Conservation (phyloP, 2,797 vertebrate species). For the Acrocephalus scirpaceus region DNA sequence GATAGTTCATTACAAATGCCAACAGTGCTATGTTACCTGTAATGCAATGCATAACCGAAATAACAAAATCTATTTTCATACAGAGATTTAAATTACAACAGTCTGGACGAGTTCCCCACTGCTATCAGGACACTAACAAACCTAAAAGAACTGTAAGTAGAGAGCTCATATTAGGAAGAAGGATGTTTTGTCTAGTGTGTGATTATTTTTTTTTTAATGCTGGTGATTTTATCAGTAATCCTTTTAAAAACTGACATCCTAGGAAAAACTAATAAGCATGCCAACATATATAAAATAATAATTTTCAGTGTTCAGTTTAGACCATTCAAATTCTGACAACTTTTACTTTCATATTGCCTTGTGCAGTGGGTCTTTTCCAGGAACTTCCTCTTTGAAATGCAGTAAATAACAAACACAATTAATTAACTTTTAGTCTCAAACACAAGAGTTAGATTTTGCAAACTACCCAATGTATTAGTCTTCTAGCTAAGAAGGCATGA, state of each 20-base stretch:
- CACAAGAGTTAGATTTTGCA: background rate
- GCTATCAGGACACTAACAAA: conserved; percentile 86
- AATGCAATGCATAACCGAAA: background rate
- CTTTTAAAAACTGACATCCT: conserved; percentile 3
- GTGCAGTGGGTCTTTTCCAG: background rate
- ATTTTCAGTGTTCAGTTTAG: background rate
- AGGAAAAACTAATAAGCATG: conserved; percentile 10
- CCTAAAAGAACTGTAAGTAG: conserved; percentile 94
- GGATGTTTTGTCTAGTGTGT: conserved; percentile 35
- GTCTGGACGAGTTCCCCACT: conserved; percentile 87
- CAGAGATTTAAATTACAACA: conserved; percentile 96
- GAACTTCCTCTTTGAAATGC: background rate
- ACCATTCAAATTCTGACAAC: background rate
- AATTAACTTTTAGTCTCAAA: background rate
- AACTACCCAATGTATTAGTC: background rate
- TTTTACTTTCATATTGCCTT: background rate
- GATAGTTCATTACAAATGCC: background rate
- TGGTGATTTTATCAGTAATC: conserved; percentile 38
- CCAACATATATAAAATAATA: background rate
- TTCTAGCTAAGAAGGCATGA: background rate
- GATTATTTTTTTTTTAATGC: background rate
- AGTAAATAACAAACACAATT: background rate
- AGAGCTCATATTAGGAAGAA: background rate
- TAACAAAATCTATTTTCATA: conserved; percentile 55
- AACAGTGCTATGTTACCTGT: background rate